phyloP scores from a whole-genome alignment of 2,888 invertebrate species.

The Entomobrya multifasciata region DNA sequence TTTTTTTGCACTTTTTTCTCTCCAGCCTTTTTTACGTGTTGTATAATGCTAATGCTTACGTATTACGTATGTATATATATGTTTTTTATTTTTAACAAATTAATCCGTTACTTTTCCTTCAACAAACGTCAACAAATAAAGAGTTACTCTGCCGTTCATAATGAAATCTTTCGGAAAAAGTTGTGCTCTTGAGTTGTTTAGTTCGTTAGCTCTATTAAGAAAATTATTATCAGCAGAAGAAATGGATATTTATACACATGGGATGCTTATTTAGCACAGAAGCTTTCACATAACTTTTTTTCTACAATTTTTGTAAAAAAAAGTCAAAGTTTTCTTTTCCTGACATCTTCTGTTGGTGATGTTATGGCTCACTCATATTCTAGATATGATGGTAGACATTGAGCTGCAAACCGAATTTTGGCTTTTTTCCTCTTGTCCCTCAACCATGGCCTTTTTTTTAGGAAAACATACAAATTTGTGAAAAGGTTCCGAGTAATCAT shows the following conservation, averaged over 20 bases:
- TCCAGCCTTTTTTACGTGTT: background rate
- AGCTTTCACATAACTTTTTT: background rate
- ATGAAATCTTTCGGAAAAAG: slow-evolving; percentile 39
- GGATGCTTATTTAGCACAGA: slow-evolving; percentile 14
- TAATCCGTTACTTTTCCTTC: slow-evolving; percentile 30
- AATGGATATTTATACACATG: background rate
- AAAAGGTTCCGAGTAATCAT: slow-evolving; percentile 11
- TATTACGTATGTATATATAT: background rate
- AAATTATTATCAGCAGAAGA: slow-evolving; percentile 28
- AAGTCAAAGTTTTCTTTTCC: slow-evolving; percentile 61
- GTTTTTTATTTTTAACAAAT: slow-evolving; percentile 27
- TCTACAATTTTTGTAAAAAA: slow-evolving; percentile 15
- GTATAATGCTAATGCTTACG: background rate
- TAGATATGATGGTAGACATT: slow-evolving; percentile 45
- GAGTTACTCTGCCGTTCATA: slow-evolving; percentile 46
- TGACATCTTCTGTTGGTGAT: slow-evolving; percentile 46
- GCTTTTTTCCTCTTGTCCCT: slow-evolving; percentile 62
- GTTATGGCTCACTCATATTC: slow-evolving; percentile 26
- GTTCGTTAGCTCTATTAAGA: slow-evolving; percentile 58
- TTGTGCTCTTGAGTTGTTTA: slow-evolving; percentile 4
- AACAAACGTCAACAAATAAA: slow-evolving; percentile 48
- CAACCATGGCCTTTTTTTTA: slow-evolving; percentile 49
- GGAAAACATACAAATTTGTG: slow-evolving; percentile 11
- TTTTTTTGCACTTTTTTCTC: slow-evolving; percentile 12
- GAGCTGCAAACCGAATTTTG: slow-evolving; percentile 27